A percentile compares a stretch with the other conserved stretches of the same genome.
Evolutionary conservation across 2,888 invertebrate species (phyloP).

Genomic region (Ophion ventricosus): DNA sequence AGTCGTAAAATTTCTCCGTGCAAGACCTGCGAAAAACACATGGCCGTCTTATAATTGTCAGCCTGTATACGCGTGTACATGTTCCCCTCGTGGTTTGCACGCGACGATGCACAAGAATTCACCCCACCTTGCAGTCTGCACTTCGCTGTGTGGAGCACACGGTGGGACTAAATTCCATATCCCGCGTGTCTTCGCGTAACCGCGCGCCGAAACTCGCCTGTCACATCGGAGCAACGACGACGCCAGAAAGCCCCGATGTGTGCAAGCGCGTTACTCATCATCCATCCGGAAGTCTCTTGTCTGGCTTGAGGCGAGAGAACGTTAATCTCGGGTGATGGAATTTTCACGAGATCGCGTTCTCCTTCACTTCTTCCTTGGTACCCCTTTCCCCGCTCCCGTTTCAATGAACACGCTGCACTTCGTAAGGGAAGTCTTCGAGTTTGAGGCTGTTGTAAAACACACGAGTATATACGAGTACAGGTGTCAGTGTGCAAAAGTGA

Average conservation of each 20-base stretch:
- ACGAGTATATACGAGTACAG: neutral
- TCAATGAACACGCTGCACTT: slow-evolving; percentile 32
- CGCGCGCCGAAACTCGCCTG: slow-evolving; percentile 21
- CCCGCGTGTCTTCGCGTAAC: neutral
- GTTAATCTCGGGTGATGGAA: slow-evolving; percentile 65
- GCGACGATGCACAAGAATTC: neutral
- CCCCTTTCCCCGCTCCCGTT: too few species aligned
- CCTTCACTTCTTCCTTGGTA: slow-evolving; percentile 15
- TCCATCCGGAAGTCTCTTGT: slow-evolving; percentile 41
- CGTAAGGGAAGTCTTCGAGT: slow-evolving; percentile 41
- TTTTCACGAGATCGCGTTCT: slow-evolving; percentile 48
- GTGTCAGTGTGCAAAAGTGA: neutral
- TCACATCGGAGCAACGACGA: slow-evolving; percentile 34
- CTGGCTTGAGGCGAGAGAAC: slow-evolving; percentile 54
- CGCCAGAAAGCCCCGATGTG: slow-evolving; percentile 16
- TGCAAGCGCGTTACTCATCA: slow-evolving; percentile 24
- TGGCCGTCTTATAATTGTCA: too few species aligned
- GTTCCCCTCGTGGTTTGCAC: neutral
- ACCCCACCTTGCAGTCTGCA: neutral
- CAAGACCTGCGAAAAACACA: too few species aligned
- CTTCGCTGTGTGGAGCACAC: neutral
- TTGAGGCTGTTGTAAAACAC: neutral
- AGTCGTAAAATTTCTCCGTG: too few species aligned
- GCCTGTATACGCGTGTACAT: too few species aligned
- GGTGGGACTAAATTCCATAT: slow-evolving; percentile 15